A percentile compares a stretch with the other conserved stretches of the same genome.
phyloP scores from a whole-genome alignment of 1,140 invertebrate species.

The Lepidurus arcticus region DNA sequence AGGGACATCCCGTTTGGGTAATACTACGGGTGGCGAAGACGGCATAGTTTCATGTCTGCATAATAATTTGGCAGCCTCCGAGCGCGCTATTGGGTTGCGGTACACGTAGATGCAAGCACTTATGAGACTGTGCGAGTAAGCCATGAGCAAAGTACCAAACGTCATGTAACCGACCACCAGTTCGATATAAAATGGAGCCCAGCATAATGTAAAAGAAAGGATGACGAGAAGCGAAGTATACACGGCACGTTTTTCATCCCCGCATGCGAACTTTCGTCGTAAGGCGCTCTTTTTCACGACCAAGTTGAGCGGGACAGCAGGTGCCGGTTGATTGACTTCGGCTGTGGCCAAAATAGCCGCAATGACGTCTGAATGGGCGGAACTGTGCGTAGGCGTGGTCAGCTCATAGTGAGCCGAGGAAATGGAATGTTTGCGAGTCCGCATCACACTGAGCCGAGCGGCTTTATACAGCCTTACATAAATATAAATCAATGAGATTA shows the following conservation, averaged over 20 bases:
- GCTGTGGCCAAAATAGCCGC: slow-evolving; percentile 15
- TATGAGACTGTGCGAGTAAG: slow-evolving; percentile 36
- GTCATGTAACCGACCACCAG: slow-evolving; percentile 41
- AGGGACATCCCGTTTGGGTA: background rate
- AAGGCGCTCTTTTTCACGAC: slow-evolving; percentile 38
- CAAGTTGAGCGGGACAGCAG: slow-evolving; percentile 37
- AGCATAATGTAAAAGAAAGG: slow-evolving; percentile 51
- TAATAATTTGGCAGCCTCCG: slow-evolving; percentile 27
- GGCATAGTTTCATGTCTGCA: background rate
- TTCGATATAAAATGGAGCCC: slow-evolving; percentile 50
- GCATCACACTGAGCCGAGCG: slow-evolving; percentile 50
- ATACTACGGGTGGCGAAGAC: background rate
- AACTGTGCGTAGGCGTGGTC: slow-evolving; percentile 30
- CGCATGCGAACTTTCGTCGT: slow-evolving; percentile 24
- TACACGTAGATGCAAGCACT: slow-evolving; percentile 56
- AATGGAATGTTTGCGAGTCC: slow-evolving; percentile 53
- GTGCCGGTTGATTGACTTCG: slow-evolving; percentile 5
- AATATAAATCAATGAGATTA: slow-evolving; percentile 50
- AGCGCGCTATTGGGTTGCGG: slow-evolving; percentile 44
- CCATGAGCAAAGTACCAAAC: slow-evolving; percentile 38
- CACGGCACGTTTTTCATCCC: slow-evolving; percentile 53
- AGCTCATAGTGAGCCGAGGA: slow-evolving; percentile 39
- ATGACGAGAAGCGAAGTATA: slow-evolving; percentile 53
- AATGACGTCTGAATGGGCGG: background rate
- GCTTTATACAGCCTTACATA: slow-evolving; percentile 54